Conservation (phyloP, 2,888 invertebrate species). For the Cantharis flavilabris region DNA sequence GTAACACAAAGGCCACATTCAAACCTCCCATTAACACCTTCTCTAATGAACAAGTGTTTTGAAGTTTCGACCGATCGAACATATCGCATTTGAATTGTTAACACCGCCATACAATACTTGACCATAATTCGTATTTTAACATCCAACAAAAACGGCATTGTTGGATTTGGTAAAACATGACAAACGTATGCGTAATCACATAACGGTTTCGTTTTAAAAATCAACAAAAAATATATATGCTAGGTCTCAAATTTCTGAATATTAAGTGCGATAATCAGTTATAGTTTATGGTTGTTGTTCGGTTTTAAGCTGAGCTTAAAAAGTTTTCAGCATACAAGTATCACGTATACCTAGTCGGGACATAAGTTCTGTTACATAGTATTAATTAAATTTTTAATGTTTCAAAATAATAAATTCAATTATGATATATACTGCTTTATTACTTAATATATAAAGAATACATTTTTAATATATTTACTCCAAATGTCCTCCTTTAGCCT, state of each 20-base stretch:
- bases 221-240: neutral
- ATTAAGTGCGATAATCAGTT: neutral
- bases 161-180: neutral
- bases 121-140: neutral
- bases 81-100: neutral
- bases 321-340: neutral
- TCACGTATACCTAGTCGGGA: too few species aligned
- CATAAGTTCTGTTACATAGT: too few species aligned
- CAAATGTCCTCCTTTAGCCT: too few species aligned
- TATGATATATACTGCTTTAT: too few species aligned
- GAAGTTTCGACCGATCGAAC: neutral
- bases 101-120: neutral
- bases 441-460: too few species aligned
- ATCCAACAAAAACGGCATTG: neutral
- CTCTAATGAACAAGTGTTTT: neutral
- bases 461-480: too few species aligned
- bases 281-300: neutral
- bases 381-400: too few species aligned
- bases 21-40: neutral
- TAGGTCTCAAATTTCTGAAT: neutral
- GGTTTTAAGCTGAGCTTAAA: neutral
- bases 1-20: neutral
- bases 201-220: neutral
- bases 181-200: neutral
- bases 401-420: too few species aligned